Percentiles rank a stretch among this genome's conserved stretches.
These are phyloP conservation scores for Deilephila porcellus DNA, from an alignment of 2,888 invertebrate genomes.

Conservation along the genomic window DNA sequence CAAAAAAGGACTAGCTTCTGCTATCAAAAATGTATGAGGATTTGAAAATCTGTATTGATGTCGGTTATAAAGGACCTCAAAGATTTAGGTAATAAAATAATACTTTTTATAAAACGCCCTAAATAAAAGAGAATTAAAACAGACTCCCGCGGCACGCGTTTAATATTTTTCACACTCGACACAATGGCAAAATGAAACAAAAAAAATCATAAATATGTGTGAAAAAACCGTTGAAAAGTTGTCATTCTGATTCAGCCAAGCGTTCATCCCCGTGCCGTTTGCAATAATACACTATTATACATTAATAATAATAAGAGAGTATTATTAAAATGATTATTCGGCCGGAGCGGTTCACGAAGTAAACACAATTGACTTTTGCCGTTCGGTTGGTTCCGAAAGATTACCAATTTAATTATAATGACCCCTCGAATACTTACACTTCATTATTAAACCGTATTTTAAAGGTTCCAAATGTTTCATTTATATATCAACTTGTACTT, in stretches of 20 bases:
- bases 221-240: slow-evolving; percentile 69
- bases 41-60: no score
- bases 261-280: slow-evolving; percentile 77
- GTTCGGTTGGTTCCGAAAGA: slow-evolving; percentile 78
- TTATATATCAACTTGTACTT: slow-evolving; percentile 22
- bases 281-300: slow-evolving; percentile 69
- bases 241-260: slow-evolving; percentile 76
- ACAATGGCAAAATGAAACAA: slow-evolving; percentile 31
- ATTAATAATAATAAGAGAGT: slow-evolving; percentile 74
- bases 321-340: slow-evolving; percentile 75
- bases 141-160: slow-evolving; percentile 15
- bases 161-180: slow-evolving; percentile 9
- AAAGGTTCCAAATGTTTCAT: slow-evolving; percentile 33
- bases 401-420: slow-evolving; percentile 77
- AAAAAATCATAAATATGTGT: slow-evolving; percentile 43
- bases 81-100: neutral
- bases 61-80: no score
- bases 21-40: no score
- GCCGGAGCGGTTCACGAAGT: slow-evolving; percentile 58
- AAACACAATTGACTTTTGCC: slow-evolving; percentile 82
- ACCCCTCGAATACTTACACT: slow-evolving; percentile 70
- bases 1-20: no score
- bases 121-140: neutral
- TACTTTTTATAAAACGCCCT: neutral
- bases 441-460: slow-evolving; percentile 65